Evolutionary conservation across 2,797 vertebrate genomes (phyloP).

Genomic region (Pipistrellus pygmaeus): DNA sequence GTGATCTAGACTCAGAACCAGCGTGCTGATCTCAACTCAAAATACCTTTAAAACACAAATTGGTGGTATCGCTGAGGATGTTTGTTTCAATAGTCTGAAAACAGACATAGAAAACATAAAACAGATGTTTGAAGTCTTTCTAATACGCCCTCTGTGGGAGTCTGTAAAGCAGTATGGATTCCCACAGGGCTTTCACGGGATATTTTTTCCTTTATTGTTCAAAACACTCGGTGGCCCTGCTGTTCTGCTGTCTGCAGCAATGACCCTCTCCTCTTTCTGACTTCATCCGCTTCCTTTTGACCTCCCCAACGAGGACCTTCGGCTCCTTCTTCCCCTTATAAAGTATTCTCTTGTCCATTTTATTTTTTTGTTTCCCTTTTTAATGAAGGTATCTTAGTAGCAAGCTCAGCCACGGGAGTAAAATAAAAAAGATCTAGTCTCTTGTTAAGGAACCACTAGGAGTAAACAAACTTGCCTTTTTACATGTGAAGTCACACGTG

Average conservation of each 20-base stretch:
- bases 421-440: not conserved
- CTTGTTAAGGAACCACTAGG: not conserved
- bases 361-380: not conserved
- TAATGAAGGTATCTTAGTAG: not conserved
- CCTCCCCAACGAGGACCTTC: not conserved
- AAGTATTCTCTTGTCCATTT: not conserved
- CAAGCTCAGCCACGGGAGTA: not conserved
- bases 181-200: not conserved
- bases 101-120: not conserved
- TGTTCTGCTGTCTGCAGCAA: not conserved
- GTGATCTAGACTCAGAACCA: not conserved
- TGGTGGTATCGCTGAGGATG: not conserved
- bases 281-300: not conserved
- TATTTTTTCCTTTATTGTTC: not conserved
- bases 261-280: not conserved
- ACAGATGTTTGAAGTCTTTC: not conserved
- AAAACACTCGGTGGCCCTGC: not conserved
- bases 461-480: slow-evolving; percentile 24
- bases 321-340: not conserved
- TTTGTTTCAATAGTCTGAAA: not conserved
- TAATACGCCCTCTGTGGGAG: not conserved
- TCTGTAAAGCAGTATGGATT: not conserved
- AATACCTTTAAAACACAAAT: not conserved
- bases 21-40: not conserved
- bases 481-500: slow-evolving; percentile 24